These are phyloP conservation scores for Dynastes tityus DNA, from an alignment of 2,888 invertebrate species.

Conservation along the genomic window DNA sequence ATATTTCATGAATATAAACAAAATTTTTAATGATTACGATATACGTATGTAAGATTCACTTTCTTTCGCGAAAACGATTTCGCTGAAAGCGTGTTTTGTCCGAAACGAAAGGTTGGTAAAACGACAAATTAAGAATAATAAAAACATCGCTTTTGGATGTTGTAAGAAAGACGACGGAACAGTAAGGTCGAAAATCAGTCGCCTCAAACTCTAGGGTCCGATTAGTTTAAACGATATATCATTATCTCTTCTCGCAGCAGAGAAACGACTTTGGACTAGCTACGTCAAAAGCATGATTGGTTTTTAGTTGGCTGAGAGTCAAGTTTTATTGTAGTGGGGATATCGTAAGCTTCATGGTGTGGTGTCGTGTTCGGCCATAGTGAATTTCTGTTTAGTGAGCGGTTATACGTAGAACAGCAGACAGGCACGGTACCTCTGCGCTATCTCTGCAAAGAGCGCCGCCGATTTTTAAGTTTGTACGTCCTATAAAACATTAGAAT, in stretches of 20 bases:
- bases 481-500: slow-evolving; percentile 54
- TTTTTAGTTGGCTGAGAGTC: slow-evolving; percentile 43
- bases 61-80: slow-evolving; percentile 44
- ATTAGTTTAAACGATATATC: slow-evolving; percentile 57
- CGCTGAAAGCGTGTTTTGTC: slow-evolving; percentile 8
- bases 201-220: slow-evolving; percentile 51
- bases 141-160: slow-evolving; percentile 30
- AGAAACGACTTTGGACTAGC: slow-evolving; percentile 59
- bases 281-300: slow-evolving; percentile 50
- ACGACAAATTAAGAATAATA: slow-evolving; percentile 41
- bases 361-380: slow-evolving; percentile 53
- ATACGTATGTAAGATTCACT: slow-evolving; percentile 28
- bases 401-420: slow-evolving; percentile 75
- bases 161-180: slow-evolving; percentile 39
- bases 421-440: slow-evolving; percentile 74
- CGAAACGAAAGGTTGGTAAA: slow-evolving; percentile 30
- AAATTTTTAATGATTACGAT: slow-evolving; percentile 12
- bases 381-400: slow-evolving; percentile 71
- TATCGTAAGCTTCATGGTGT: slow-evolving; percentile 49
- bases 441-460: slow-evolving; percentile 71
- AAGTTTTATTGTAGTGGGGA: slow-evolving; percentile 52
- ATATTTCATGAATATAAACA: not conserved
- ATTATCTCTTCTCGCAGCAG: slow-evolving; percentile 56
- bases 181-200: slow-evolving; percentile 56
- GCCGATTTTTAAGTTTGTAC: slow-evolving; percentile 64